Conservation (phyloP, 1,140 invertebrate species). For the Drosophila melanica region DNA sequence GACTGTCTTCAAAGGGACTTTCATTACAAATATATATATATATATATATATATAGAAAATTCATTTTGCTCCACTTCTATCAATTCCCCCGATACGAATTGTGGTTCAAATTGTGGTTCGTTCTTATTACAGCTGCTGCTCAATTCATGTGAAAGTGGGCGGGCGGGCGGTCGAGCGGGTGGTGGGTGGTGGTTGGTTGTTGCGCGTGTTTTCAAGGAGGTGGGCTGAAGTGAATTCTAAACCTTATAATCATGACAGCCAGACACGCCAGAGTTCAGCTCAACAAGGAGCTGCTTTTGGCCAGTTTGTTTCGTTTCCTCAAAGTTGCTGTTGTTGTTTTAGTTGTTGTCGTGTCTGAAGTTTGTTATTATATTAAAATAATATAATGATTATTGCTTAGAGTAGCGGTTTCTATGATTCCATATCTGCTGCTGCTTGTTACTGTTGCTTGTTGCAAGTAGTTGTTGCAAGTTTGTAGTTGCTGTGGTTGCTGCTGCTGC, state of each 20-base stretch:
- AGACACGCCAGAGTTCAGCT: slow-evolving; percentile 38
- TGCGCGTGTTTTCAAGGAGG: not conserved
- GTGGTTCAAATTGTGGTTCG: slow-evolving; percentile 10
- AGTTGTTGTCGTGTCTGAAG: slow-evolving; percentile 50
- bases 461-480: no score
- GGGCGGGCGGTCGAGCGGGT: not conserved
- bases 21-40: not conserved
- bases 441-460: not conserved
- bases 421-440: slow-evolving; percentile 2
- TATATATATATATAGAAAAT: not conserved
- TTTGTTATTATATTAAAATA: slow-evolving; percentile 71
- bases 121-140: slow-evolving; percentile 7
- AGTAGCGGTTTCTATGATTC: slow-evolving; percentile 9
- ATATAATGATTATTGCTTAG: slow-evolving; percentile 56
- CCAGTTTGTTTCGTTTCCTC: slow-evolving; percentile 28
- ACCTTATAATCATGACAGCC: slow-evolving; percentile 47
- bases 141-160: no score
- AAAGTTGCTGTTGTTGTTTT: slow-evolving; percentile 12
- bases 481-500: slow-evolving; percentile 9
- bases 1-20: not conserved
- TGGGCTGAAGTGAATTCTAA: slow-evolving; percentile 20
- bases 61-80: slow-evolving; percentile 2
- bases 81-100: slow-evolving; percentile 8
- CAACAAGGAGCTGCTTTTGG: slow-evolving; percentile 17
- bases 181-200: not conserved